Conservation (phyloP, 2,888 invertebrate genomes). For the Rhynchonema sp. region DNA sequence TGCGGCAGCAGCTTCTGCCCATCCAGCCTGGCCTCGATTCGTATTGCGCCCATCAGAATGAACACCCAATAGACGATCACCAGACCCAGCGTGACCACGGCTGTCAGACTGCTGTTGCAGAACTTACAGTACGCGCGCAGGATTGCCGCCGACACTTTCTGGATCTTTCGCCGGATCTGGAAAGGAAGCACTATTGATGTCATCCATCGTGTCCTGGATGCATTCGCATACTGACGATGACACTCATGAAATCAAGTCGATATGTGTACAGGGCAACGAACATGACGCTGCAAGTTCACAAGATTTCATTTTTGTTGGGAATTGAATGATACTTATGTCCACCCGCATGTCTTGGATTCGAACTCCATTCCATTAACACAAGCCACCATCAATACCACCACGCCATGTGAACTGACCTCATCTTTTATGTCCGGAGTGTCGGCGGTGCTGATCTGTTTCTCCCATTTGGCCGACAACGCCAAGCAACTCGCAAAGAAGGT, state of each 20-base stretch:
- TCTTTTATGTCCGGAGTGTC: background rate
- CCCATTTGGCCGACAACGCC: slow-evolving; percentile 7
- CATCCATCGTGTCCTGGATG: background rate
- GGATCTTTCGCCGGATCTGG: background rate
- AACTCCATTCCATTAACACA: too few species aligned
- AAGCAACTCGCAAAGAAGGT: slow-evolving; percentile 22
- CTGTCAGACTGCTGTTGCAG: background rate
- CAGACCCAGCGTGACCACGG: background rate
- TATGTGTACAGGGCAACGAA: too few species aligned
- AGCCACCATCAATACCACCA: too few species aligned
- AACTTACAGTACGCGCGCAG: background rate
- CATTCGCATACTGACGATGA: background rate
- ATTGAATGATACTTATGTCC: too few species aligned
- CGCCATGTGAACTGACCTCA: background rate
- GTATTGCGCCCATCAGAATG: slow-evolving; percentile 13
- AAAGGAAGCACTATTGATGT: background rate
- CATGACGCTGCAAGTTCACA: too few species aligned
- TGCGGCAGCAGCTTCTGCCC: slow-evolving; percentile 21
- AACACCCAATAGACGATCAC: background rate
- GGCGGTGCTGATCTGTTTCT: background rate
- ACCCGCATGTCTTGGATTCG: too few species aligned
- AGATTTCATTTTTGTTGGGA: too few species aligned
- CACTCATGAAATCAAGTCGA: background rate
- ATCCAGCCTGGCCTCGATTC: slow-evolving; percentile 17
- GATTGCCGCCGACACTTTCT: background rate